Evolutionary conservation across 2,113 vertebrate genomes (phyloP).

Genomic region (Alligator mississippiensis): DNA sequence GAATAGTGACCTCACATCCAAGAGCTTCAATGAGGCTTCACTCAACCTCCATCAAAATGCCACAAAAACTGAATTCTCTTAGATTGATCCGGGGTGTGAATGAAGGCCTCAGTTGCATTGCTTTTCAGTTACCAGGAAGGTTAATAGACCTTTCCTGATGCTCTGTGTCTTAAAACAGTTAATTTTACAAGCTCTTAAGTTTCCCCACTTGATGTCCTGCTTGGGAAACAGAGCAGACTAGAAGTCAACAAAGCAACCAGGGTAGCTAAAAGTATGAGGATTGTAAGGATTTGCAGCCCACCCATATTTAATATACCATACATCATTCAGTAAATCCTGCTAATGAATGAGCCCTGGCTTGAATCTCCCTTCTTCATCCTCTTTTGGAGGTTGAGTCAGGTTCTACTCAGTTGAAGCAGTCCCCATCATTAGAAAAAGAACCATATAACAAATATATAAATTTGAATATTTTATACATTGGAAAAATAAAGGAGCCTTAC

Average conservation of each 20-base stretch:
- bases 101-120: background rate
- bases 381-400: background rate
- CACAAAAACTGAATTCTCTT: background rate
- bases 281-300: background rate
- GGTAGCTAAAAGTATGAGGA: background rate
- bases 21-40: background rate
- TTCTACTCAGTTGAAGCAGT: background rate
- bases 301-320: background rate
- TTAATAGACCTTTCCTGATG: background rate
- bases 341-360: background rate
- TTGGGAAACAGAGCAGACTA: background rate
- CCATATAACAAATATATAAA: background rate
- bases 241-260: background rate
- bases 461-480: background rate
- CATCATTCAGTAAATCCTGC: background rate
- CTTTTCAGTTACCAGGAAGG: background rate
- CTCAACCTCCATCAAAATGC: background rate
- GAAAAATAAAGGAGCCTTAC: background rate
- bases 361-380: background rate
- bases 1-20: background rate
- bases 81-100: background rate
- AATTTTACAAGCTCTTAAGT: slow-evolving; percentile 33
- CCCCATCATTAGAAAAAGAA: background rate
- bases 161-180: slow-evolving; percentile 10
- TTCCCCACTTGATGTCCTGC: slow-evolving; percentile 20